Conservation (phyloP, 2,113 vertebrate genomes). For the Eonycteris spelaea region DNA sequence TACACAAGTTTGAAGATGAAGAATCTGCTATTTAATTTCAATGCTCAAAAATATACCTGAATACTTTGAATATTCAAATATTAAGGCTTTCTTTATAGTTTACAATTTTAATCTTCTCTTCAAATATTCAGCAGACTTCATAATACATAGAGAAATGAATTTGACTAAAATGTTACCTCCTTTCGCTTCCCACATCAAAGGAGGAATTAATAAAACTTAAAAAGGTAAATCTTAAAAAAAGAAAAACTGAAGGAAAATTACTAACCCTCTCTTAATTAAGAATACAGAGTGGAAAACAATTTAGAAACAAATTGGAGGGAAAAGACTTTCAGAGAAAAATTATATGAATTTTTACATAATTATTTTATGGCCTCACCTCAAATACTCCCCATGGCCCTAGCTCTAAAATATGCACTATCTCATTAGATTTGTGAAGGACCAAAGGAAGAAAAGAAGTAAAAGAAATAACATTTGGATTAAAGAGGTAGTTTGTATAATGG, state of each 20-base stretch:
- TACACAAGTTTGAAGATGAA: neutral
- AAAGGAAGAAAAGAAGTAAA: neutral
- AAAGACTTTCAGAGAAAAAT: neutral
- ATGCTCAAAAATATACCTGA: neutral
- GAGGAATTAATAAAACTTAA: neutral
- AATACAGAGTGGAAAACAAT: neutral
- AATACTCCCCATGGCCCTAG: neutral
- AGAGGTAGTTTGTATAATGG: neutral
- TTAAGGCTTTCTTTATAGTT: neutral
- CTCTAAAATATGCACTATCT: neutral
- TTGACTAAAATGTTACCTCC: neutral
- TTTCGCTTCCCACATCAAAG: neutral
- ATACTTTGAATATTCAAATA: neutral
- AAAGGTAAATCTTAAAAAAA: neutral
- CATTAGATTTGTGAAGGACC: neutral
- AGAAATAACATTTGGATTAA: neutral
- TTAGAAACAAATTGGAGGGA: neutral
- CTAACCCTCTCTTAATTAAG: neutral
- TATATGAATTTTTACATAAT: neutral
- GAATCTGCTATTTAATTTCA: neutral
- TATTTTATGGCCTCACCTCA: neutral
- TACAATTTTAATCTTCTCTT: neutral
- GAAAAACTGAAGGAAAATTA: neutral
- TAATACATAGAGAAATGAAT: neutral
- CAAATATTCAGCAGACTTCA: neutral